phyloP scores from a whole-genome alignment of 2,113 vertebrate species.

The Corapipo altera region DNA sequence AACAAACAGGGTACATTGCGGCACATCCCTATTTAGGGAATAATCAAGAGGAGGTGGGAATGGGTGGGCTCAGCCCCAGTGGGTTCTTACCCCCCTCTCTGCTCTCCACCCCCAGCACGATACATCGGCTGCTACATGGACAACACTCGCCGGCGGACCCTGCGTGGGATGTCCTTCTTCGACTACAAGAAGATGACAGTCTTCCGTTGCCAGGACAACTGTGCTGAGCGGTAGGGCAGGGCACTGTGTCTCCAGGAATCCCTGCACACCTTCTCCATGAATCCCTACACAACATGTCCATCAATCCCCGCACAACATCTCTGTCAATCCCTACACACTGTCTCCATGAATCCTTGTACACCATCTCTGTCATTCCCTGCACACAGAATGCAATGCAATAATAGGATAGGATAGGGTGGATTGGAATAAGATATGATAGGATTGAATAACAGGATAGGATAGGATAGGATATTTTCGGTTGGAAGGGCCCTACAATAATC shows the following conservation, averaged over 20 bases:
- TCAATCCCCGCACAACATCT: fast-evolving
- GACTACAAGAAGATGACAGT: conserved; percentile 99
- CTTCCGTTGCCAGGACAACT: conserved; percentile 99
- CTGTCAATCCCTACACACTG: not conserved
- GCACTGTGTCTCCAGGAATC: not conserved
- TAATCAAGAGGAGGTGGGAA: not conserved
- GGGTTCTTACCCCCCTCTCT: not conserved
- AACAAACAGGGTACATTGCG: fast-evolving
- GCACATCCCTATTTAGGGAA: not conserved
- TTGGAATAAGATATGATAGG: not conserved
- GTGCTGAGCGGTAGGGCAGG: conserved; percentile 88
- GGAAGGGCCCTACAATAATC: not conserved
- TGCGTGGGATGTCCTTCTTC: conserved; percentile 93
- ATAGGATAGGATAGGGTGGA: not conserved
- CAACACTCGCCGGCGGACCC: conserved; percentile 84
- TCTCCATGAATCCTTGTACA: not conserved
- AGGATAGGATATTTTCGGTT: not conserved
- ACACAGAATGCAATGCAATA: no score
- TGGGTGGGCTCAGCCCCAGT: not conserved
- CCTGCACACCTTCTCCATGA: not conserved
- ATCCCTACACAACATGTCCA: fast-evolving
- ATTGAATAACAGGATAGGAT: not conserved
- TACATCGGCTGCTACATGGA: conserved; percentile 94
- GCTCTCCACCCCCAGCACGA: conserved; percentile 76
- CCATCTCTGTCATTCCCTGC: fast-evolving